Evolutionary conservation across 2,113 vertebrate genomes (phyloP).

Genomic region (Misgurnus anguillicaudatus): DNA sequence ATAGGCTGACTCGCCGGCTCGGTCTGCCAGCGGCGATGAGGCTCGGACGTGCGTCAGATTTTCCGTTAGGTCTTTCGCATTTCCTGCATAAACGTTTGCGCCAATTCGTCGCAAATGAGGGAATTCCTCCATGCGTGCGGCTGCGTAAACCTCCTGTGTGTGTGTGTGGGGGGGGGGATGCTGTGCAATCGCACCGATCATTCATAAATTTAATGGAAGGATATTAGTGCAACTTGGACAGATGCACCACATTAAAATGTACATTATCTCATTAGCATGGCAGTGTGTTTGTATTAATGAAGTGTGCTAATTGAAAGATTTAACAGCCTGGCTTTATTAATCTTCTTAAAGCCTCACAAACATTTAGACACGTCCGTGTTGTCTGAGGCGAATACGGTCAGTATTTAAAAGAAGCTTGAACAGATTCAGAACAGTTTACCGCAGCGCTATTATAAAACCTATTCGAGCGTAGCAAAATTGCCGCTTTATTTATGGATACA

Average conservation of each 20-base stretch:
- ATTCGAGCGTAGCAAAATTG: slow-evolving; percentile 13
- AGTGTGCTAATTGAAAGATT: slow-evolving; percentile 60
- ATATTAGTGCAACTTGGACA: slow-evolving; percentile 53
- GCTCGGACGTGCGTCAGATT: not conserved
- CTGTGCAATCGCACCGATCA: not conserved
- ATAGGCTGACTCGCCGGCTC: slow-evolving; percentile 71
- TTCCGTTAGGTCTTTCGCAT: not conserved
- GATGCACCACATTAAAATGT: slow-evolving; percentile 57
- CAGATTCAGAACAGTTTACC: not conserved
- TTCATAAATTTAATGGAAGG: slow-evolving; percentile 50
- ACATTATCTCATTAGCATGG: slow-evolving; percentile 60
- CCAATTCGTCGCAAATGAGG: slow-evolving; percentile 10
- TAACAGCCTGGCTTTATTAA: slow-evolving; percentile 55
- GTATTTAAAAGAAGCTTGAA: not conserved
- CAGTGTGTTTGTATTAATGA: slow-evolving; percentile 59
- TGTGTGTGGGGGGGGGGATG: not conserved
- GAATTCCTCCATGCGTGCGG: slow-evolving; percentile 1
- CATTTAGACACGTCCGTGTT: not conserved
- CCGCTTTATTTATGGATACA: slow-evolving; percentile 37
- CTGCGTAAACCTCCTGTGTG: not conserved
- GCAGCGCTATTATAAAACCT: slow-evolving; percentile 10
- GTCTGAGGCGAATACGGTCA: not conserved
- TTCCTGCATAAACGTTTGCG: not conserved
- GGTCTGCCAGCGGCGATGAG: slow-evolving; percentile 66
- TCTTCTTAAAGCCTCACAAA: slow-evolving; percentile 45